These are phyloP conservation scores for Sternotherus odoratus DNA, from an alignment of 2,797 vertebrate species.

Conservation along the genomic window DNA sequence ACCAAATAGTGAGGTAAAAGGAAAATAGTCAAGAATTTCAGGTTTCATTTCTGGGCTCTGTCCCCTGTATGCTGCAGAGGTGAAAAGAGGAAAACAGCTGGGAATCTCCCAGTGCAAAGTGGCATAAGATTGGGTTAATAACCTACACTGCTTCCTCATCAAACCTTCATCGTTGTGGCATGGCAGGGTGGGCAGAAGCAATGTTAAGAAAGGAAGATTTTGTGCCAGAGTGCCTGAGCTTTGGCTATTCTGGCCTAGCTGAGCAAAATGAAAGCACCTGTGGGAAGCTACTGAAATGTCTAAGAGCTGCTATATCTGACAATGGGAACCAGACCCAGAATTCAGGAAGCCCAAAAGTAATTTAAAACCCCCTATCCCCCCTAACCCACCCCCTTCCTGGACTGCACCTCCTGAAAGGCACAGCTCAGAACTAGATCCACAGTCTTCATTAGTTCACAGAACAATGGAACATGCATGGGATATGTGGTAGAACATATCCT, in stretches of 20 bases:
- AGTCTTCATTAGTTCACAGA: not conserved
- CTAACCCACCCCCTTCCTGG: not conserved
- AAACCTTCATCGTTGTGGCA: not conserved
- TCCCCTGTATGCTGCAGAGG: not conserved
- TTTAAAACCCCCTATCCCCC: not conserved
- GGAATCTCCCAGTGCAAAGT: not conserved
- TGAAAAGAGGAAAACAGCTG: not conserved
- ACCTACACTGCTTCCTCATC: not conserved
- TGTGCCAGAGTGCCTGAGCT: not conserved
- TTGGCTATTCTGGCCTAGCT: not conserved
- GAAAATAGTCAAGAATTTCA: constrained; percentile 9
- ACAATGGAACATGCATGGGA: not conserved
- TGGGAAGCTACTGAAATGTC: not conserved
- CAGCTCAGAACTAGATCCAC: not conserved
- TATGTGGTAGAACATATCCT: not conserved
- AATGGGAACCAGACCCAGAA: not conserved
- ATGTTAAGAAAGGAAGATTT: not conserved
- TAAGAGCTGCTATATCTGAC: not conserved
- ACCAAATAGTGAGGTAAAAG: not conserved
- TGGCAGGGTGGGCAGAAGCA: not conserved
- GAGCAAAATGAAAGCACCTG: not conserved
- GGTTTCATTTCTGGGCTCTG: not conserved
- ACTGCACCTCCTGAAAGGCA: not conserved
- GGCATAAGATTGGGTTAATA: not conserved
- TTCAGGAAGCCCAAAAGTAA: not conserved